Conservation (phyloP, 2,113 vertebrate genomes). For the Osmerus mordax region DNA sequence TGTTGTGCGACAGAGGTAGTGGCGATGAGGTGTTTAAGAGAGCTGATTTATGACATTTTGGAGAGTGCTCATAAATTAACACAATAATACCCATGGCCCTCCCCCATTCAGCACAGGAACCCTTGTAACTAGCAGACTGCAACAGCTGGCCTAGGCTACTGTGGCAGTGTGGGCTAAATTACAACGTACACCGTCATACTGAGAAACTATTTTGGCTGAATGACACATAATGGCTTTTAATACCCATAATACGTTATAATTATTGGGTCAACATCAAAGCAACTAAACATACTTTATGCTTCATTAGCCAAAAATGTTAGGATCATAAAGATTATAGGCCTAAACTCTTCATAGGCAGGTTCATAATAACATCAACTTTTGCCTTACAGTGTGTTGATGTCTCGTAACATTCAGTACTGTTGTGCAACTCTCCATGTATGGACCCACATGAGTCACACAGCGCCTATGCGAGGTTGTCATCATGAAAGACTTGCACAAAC, state of each 20-base stretch:
- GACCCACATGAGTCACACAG: no score
- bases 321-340: neutral
- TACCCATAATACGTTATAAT: constrained; percentile 55
- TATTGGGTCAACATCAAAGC: constrained; percentile 45
- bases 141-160: constrained; percentile 29
- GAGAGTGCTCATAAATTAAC: constrained; percentile 52
- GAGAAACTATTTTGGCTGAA: constrained; percentile 44
- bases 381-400: neutral
- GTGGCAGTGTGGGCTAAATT: constrained; percentile 17
- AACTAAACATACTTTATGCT: constrained; percentile 33
- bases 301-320: constrained; percentile 46
- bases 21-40: constrained; percentile 42
- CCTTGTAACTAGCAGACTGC: constrained; percentile 22
- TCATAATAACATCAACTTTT: neutral
- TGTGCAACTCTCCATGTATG: no score
- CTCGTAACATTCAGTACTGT: no score
- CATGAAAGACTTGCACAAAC: no score
- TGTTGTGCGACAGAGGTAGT: constrained; percentile 25
- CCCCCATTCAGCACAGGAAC: constrained; percentile 23
- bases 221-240: constrained; percentile 53
- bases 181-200: neutral
- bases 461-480: no score
- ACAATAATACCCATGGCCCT: constrained; percentile 39
- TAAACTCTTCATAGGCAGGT: neutral
- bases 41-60: constrained; percentile 53